Percentiles rank a stretch among this genome's conserved stretches.
phyloP scores from a whole-genome alignment of 1,140 invertebrate genomes.

The Drosophila azteca region DNA sequence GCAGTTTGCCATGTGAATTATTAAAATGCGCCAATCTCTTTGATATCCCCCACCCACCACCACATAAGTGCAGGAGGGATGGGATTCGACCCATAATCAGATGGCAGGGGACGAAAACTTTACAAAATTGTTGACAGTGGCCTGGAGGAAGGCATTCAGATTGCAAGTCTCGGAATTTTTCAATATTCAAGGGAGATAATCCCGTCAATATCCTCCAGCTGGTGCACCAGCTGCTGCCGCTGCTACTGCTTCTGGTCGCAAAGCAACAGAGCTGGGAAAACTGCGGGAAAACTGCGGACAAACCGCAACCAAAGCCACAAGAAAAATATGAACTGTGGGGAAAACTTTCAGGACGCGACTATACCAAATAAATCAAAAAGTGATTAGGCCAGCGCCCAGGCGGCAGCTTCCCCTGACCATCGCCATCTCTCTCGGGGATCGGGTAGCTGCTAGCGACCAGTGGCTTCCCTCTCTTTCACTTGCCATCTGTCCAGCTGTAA shows the following conservation, averaged over 20 bases:
- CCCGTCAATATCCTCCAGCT: constrained; percentile 53
- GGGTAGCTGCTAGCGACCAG: no score
- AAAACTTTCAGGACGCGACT: constrained; percentile 60
- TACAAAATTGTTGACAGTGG: constrained; percentile 49
- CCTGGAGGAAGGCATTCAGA: constrained; percentile 15
- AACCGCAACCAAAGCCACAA: constrained; percentile 40
- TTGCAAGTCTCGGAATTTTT: constrained; percentile 40
- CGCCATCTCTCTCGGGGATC: no score
- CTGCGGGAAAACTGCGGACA: constrained; percentile 22
- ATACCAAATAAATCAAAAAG: constrained; percentile 78
- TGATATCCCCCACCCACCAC: constrained; percentile 35
- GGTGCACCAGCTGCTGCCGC: constrained; percentile 4
- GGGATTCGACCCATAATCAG: constrained; percentile 36
- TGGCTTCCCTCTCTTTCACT: constrained; percentile 6
- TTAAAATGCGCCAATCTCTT: constrained; percentile 65
- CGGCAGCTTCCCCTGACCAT: not conserved
- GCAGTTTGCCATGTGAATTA: constrained; percentile 51
- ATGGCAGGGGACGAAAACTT: constrained; percentile 35
- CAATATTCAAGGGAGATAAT: constrained; percentile 45
- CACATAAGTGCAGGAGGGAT: not conserved
- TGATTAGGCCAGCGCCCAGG: constrained; percentile 58
- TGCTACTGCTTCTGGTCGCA: constrained; percentile 13
- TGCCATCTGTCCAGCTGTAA: constrained; percentile 66
- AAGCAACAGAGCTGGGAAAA: constrained; percentile 40
- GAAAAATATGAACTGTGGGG: constrained; percentile 67